Conservation (phyloP, 2,113 vertebrate genomes). For the Seriola dumerili region DNA sequence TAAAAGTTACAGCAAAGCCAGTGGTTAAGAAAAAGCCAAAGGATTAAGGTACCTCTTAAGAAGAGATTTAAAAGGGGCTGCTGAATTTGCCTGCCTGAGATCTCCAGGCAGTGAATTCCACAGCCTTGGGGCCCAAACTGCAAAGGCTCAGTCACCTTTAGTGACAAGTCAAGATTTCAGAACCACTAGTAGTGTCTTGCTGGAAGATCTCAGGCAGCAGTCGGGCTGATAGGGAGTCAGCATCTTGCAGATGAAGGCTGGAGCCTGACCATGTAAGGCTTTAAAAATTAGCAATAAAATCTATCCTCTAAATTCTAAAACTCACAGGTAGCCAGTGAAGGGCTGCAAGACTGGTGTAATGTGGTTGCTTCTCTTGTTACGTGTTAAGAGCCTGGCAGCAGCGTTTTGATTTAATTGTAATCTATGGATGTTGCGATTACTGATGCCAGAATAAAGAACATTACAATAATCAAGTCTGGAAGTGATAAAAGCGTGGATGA, state of each 20-base stretch:
- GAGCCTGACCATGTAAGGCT: background rate
- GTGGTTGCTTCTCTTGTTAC: background rate
- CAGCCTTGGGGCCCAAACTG: too few species aligned
- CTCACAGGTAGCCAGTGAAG: background rate
- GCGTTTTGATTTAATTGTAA: background rate
- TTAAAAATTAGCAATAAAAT: background rate
- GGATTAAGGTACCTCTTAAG: too few species aligned
- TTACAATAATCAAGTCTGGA: background rate
- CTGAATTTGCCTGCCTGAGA: too few species aligned
- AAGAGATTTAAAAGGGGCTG: too few species aligned
- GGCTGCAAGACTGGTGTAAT: background rate
- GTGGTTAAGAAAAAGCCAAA: too few species aligned
- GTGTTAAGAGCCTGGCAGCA: slow-evolving; percentile 5
- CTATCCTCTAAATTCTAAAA: background rate
- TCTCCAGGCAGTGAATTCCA: too few species aligned
- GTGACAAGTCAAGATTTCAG: background rate
- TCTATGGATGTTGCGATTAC: background rate
- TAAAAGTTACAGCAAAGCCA: too few species aligned
- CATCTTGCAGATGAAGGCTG: background rate
- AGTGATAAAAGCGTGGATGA: too few species aligned
- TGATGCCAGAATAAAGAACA: background rate
- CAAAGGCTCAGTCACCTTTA: background rate
- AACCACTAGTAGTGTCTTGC: background rate
- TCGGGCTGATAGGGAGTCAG: background rate
- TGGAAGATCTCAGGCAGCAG: background rate